A percentile compares a stretch with the other conserved stretches of the same genome.
Evolutionary conservation across 2,888 invertebrate species (phyloP).

Genomic region (Thecocarcelia acutangulata): DNA sequence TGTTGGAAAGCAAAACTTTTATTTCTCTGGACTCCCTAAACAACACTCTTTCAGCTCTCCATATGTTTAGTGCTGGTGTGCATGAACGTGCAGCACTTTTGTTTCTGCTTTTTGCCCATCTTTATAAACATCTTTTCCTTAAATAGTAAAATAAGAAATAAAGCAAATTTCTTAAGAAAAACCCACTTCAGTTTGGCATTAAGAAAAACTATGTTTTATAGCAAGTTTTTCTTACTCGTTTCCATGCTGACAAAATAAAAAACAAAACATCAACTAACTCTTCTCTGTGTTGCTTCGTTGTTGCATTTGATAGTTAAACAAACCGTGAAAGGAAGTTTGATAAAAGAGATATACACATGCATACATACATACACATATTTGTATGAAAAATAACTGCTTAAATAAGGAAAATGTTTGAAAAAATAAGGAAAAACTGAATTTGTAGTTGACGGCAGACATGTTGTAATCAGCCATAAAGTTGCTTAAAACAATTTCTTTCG

Average conservation of each 20-base stretch:
- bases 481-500: constrained; percentile 31
- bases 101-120: neutral
- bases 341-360: neutral
- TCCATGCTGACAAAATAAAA: constrained; percentile 3
- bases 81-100: no score
- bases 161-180: constrained; percentile 25
- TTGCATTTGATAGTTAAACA: constrained; percentile 59
- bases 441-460: constrained; percentile 50
- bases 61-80: no score
- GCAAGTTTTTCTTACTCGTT: constrained; percentile 28
- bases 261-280: constrained; percentile 26
- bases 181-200: constrained; percentile 53
- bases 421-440: constrained; percentile 16
- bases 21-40: no score
- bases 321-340: constrained; percentile 50
- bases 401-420: constrained; percentile 14
- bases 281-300: constrained; percentile 17
- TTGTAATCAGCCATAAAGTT: constrained; percentile 58
- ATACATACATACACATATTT: no score
- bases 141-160: constrained; percentile 21
- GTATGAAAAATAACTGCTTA: neutral
- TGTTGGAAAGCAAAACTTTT: no score
- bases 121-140: constrained; percentile 17
- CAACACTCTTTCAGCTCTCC: no score
- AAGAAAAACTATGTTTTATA: constrained; percentile 38